Percentiles rank a stretch among this genome's conserved stretches.
These are phyloP conservation scores for Drosophila sp. DNA, from an alignment of 1,140 invertebrate genomes.

Conservation along the genomic window DNA sequence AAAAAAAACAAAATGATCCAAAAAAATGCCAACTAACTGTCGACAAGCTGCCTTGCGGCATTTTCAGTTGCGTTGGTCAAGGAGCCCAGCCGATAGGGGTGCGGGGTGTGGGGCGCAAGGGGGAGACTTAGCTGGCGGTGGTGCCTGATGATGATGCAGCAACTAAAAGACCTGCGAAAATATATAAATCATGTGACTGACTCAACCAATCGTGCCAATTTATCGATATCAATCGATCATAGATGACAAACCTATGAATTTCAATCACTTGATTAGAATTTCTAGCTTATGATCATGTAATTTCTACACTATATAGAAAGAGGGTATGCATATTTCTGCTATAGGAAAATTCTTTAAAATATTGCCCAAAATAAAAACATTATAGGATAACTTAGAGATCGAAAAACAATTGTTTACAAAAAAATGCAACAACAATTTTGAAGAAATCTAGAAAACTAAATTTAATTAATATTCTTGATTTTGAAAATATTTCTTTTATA, in stretches of 20 bases:
- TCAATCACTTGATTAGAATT: background rate
- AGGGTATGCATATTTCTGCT: too few relatives aligned
- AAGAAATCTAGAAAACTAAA: too few relatives aligned
- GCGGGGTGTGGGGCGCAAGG: too few relatives aligned
- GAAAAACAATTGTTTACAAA: too few relatives aligned
- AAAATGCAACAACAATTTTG: too few relatives aligned
- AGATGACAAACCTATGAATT: background rate
- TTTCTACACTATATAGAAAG: too few relatives aligned
- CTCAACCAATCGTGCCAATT: background rate
- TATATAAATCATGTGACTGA: constrained; percentile 4
- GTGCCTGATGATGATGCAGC: constrained; percentile 4
- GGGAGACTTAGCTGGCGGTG: background rate
- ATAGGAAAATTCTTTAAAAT: too few relatives aligned
- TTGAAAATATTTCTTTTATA: too few relatives aligned
- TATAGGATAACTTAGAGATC: too few relatives aligned
- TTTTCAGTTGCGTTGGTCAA: constrained; percentile 53
- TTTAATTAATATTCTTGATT: too few relatives aligned
- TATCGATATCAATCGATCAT: background rate
- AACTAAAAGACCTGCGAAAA: constrained; percentile 4
- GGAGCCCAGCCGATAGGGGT: constrained; percentile 16
- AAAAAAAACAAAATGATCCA: background rate
- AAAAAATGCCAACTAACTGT: constrained; percentile 23
- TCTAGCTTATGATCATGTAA: too few relatives aligned
- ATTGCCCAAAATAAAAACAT: too few relatives aligned
- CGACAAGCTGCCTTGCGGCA: constrained; percentile 34